Conservation (phyloP, 1,140 invertebrate genomes). For the Diorhabda sublineata region DNA sequence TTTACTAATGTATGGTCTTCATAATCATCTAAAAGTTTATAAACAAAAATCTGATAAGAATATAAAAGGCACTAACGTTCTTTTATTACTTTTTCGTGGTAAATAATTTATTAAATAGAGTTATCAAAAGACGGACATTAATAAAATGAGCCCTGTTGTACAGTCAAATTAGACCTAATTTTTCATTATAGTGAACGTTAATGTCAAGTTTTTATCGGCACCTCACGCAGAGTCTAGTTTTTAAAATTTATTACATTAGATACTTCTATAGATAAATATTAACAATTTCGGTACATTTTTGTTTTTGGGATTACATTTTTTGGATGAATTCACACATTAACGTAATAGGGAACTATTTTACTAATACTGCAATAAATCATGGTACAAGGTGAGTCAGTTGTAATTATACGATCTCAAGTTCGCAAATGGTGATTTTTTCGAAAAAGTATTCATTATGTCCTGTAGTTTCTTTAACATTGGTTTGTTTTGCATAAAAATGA, state of each 20-base stretch:
- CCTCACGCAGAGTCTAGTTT: background rate
- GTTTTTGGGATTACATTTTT: background rate
- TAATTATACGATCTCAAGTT: no score
- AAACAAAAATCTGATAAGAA: background rate
- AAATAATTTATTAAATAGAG: constrained; percentile 3
- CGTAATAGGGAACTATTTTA: background rate
- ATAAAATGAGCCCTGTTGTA: constrained; percentile 2
- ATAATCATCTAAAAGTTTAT: no score
- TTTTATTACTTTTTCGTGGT: background rate
- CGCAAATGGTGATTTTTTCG: no score
- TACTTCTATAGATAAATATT: background rate
- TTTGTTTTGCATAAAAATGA: no score
- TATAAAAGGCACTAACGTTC: background rate
- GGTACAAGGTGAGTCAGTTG: no score
- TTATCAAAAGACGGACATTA: constrained; percentile 2
- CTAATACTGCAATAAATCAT: no score
- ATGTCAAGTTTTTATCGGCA: background rate
- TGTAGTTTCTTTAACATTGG: no score
- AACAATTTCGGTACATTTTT: background rate
- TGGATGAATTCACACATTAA: background rate
- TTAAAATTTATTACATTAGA: background rate
- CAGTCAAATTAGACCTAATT: background rate
- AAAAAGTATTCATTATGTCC: no score
- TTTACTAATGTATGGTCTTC: no score
- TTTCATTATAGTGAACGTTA: background rate